A percentile compares a stretch with the other conserved stretches of the same genome.
These are phyloP conservation scores for Calyptommatus sinebrachiatus DNA, from an alignment of 2,113 vertebrate genomes.

Conservation along the genomic window DNA sequence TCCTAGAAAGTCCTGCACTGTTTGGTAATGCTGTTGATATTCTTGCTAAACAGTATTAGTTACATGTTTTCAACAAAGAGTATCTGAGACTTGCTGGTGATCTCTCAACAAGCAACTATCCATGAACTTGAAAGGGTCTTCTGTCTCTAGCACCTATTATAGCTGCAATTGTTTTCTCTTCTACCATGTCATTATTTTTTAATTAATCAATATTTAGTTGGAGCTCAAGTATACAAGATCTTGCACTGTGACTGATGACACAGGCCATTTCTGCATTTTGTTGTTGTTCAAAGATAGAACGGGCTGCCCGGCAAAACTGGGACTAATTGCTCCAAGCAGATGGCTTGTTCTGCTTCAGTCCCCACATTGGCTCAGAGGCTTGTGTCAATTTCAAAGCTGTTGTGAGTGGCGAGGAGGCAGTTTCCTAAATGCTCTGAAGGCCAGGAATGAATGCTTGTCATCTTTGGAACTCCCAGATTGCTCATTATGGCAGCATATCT, in stretches of 20 bases:
- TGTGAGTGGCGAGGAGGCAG: too few species aligned
- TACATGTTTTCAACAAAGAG: neutral
- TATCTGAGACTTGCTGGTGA: conserved; percentile 4
- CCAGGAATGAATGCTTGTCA: too few species aligned
- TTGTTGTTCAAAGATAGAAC: too few species aligned
- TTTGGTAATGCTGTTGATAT: neutral
- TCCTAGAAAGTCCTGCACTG: neutral
- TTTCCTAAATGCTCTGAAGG: too few species aligned
- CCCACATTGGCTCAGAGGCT: too few species aligned
- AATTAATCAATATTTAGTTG: neutral
- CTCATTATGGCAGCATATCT: too few species aligned
- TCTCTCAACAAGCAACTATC: conserved; percentile 7
- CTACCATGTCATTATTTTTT: neutral
- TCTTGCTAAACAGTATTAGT: neutral
- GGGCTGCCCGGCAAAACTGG: too few species aligned
- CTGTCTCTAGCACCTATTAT: neutral
- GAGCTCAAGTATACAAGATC: neutral
- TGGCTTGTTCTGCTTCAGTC: too few species aligned
- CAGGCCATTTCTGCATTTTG: neutral
- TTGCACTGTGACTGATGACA: neutral
- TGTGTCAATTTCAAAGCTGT: too few species aligned
- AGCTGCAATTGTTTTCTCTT: neutral
- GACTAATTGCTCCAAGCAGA: too few species aligned
- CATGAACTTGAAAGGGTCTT: neutral
- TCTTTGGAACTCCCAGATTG: too few species aligned